Evolutionary conservation across 2,888 invertebrate genomes (phyloP).

Genomic region (Sturmia bella): DNA sequence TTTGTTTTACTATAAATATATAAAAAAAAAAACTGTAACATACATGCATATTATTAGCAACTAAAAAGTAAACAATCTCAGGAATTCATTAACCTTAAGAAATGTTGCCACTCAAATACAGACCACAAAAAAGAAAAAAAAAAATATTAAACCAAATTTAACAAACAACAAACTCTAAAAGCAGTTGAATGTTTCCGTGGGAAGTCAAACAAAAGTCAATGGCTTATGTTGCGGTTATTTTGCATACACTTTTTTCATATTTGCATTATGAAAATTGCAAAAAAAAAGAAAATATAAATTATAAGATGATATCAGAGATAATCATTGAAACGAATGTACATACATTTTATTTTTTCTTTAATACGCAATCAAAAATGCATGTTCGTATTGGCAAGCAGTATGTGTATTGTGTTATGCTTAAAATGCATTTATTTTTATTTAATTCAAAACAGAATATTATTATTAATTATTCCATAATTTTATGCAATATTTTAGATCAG

Average conservation of each 20-base stretch:
- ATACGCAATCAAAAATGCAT: no score
- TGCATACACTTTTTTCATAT: conserved; percentile 34
- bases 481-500: no score
- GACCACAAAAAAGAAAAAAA: conserved; percentile 30
- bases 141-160: conserved; percentile 35
- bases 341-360: no score
- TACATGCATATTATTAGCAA: no score
- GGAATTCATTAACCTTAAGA: conserved; percentile 48
- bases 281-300: conserved; percentile 45
- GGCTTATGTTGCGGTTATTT: conserved; percentile 63
- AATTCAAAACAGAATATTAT: no score
- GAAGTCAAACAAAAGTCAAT: conserved; percentile 67
- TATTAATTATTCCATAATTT: no score
- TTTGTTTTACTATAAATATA: no score
- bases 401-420: no score
- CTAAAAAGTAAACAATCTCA: conserved; percentile 18
- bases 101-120: conserved; percentile 42
- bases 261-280: conserved; percentile 23
- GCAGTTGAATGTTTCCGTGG: conserved; percentile 60
- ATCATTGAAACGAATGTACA: background rate
- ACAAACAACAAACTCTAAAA: conserved; percentile 37
- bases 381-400: no score
- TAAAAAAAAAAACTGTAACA: no score
- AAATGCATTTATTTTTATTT: no score
- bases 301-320: conserved; percentile 43